phyloP scores from a whole-genome alignment of 2,888 invertebrate species.

The Netelia fuscicornis region DNA sequence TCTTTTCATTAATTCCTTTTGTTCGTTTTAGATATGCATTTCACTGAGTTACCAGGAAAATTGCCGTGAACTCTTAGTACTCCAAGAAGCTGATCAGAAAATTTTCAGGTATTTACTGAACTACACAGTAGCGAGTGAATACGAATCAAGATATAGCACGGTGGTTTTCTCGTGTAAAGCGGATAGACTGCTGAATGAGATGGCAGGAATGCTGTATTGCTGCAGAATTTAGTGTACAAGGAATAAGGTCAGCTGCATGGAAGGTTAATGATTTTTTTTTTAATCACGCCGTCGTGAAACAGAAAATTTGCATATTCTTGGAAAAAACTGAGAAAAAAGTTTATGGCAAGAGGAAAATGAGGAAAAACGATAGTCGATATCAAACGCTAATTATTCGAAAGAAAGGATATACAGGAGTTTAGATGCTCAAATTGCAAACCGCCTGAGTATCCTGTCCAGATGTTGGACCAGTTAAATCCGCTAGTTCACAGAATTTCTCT shows the following conservation, averaged over 20 bases:
- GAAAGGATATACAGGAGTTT: not conserved
- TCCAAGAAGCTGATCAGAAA: slow-evolving; percentile 53
- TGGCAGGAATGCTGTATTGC: not conserved
- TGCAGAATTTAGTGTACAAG: slow-evolving; percentile 10
- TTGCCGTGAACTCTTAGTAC: slow-evolving; percentile 27
- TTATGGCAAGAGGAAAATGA: not conserved
- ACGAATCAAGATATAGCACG: not conserved
- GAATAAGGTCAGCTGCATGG: slow-evolving; percentile 9
- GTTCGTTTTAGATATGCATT: not conserved
- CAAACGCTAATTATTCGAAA: not conserved
- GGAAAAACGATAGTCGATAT: not conserved
- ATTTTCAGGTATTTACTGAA: slow-evolving; percentile 36
- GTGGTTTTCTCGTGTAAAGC: slow-evolving; percentile 9
- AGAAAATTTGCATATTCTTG: slow-evolving; percentile 48
- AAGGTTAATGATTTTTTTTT: slow-evolving; percentile 56
- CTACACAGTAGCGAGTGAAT: not conserved
- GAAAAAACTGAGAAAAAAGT: not conserved
- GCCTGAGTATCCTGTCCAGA: no score
- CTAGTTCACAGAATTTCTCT: no score
- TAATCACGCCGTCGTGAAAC: slow-evolving; percentile 45
- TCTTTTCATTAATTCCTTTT: not conserved
- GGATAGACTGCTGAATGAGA: not conserved
- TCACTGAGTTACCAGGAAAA: slow-evolving; percentile 41
- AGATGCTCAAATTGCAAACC: not conserved
- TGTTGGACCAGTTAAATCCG: no score